These are phyloP conservation scores for Percopsis transmontana DNA, from an alignment of 2,113 vertebrate genomes.

Conservation along the genomic window DNA sequence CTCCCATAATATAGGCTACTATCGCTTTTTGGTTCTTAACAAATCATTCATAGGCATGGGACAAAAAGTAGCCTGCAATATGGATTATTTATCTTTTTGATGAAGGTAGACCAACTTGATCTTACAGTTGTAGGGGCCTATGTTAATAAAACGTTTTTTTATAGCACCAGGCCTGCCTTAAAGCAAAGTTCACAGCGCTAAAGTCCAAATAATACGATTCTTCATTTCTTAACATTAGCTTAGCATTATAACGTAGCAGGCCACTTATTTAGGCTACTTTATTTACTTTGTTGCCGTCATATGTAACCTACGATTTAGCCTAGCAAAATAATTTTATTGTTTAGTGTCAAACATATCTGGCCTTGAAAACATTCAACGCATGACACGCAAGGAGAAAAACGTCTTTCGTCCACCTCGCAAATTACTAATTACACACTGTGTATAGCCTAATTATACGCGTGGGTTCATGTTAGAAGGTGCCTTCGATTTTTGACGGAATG, in stretches of 20 bases:
- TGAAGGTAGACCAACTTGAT: background rate
- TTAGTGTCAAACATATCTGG: no score
- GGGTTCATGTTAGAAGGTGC: constrained; percentile 6
- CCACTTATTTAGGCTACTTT: no score
- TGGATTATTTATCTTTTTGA: background rate
- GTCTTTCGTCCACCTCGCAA: constrained; percentile 9
- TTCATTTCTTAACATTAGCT: no score
- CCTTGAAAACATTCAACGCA: background rate
- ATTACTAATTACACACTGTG: constrained; percentile 23
- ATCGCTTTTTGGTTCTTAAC: background rate
- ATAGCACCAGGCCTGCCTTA: no score
- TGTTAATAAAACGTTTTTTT: no score
- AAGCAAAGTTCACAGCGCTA: no score
- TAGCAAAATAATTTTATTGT: no score
- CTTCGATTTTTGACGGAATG: constrained; percentile 10
- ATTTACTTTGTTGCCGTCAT: no score
- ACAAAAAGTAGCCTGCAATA: background rate
- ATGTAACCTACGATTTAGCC: no score
- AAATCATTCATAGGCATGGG: background rate
- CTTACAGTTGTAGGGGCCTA: no score
- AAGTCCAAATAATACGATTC: no score
- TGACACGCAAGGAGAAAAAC: background rate
- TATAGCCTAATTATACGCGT: constrained; percentile 20
- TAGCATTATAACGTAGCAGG: no score
- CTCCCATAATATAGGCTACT: background rate